Percentiles rank a stretch among this genome's conserved stretches.
Evolutionary conservation across 2,113 vertebrate genomes (phyloP).

Genomic region (Castor canadensis): DNA sequence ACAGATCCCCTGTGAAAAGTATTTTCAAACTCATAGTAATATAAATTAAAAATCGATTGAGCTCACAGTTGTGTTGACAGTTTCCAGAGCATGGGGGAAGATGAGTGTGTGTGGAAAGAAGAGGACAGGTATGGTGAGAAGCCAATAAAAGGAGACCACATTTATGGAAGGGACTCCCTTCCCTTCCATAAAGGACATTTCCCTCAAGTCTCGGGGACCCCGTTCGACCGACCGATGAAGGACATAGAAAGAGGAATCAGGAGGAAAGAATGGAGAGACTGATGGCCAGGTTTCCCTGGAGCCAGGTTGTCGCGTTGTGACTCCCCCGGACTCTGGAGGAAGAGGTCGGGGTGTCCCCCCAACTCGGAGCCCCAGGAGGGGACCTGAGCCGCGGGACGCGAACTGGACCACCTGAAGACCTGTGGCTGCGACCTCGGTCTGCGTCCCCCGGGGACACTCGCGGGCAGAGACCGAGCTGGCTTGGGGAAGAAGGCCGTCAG

Average conservation of each 20-base stretch:
- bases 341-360: too few relatives aligned
- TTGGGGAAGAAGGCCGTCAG: too few relatives aligned
- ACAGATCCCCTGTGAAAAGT: not conserved
- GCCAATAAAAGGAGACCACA: not conserved
- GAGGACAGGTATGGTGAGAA: not conserved
- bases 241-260: not conserved
- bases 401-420: not conserved
- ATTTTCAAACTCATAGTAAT: conserved; percentile 24
- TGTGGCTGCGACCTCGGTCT: not conserved
- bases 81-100: not conserved
- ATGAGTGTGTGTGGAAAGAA: not conserved
- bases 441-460: not conserved
- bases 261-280: not conserved
- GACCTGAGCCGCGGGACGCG: not conserved
- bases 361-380: not conserved
- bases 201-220: not conserved
- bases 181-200: not conserved
- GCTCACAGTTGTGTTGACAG: not conserved
- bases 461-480: not conserved
- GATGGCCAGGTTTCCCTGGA: not conserved
- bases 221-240: not conserved
- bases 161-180: not conserved
- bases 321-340: not conserved
- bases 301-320: not conserved
- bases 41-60: conserved; percentile 20